Evolutionary conservation across 1,140 invertebrate species (phyloP).

Genomic region (Leptinotarsa lineolata): DNA sequence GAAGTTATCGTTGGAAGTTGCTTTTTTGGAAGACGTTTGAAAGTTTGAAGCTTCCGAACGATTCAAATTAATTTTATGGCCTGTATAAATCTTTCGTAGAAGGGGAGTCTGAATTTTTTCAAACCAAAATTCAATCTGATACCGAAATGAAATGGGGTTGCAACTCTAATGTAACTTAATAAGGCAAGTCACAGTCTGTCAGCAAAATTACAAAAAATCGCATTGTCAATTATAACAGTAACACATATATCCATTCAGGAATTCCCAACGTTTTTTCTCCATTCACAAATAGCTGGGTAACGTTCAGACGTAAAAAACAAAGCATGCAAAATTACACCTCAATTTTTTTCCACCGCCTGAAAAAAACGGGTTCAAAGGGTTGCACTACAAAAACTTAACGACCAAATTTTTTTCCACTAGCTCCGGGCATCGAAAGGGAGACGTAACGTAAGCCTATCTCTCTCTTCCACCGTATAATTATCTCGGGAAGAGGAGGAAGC

Average conservation of each 20-base stretch:
- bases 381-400: conserved; percentile 36
- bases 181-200: not conserved
- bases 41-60: too few species aligned
- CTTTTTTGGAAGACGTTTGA: too few species aligned
- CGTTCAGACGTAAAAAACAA: conserved; percentile 34
- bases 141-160: too few species aligned
- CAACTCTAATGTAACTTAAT: too few species aligned
- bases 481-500: conserved; percentile 1
- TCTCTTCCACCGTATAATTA: conserved; percentile 26
- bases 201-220: not conserved
- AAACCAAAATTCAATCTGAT: too few species aligned
- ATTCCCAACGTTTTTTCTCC: conserved; percentile 15
- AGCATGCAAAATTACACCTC: conserved; percentile 27
- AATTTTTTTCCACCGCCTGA: conserved; percentile 25
- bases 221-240: conserved; percentile 4
- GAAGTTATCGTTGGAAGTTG: too few species aligned
- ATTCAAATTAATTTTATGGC: too few species aligned
- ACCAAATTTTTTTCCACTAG: conserved; percentile 32
- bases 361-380: conserved; percentile 33
- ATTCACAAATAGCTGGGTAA: conserved; percentile 21
- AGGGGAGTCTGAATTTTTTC: too few species aligned
- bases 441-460: not conserved
- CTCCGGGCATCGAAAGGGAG: conserved; percentile 10
- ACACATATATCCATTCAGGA: not conserved
- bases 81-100: too few species aligned